Percentiles rank a stretch among this genome's conserved stretches.
phyloP scores from a whole-genome alignment of 1,140 invertebrate species.

The Diachasma alloeum region DNA sequence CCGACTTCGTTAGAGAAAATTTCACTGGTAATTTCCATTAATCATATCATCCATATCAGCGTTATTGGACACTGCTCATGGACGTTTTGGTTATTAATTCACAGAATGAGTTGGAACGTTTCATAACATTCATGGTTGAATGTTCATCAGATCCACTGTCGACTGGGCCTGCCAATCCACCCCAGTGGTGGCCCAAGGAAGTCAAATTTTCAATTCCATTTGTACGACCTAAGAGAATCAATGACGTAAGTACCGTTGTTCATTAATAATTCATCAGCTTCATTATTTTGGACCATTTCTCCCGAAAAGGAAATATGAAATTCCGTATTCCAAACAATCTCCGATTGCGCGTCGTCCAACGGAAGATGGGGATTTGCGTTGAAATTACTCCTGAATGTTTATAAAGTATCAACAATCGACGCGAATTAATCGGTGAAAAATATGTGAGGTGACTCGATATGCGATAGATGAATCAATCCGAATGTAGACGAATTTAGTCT shows the following conservation, averaged over 20 bases:
- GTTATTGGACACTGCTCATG: neutral
- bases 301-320: too few species aligned
- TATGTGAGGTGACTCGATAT: too few species aligned
- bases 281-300: neutral
- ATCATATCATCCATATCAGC: neutral
- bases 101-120: conserved; percentile 70
- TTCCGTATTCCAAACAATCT: too few species aligned
- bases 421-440: neutral
- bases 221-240: conserved; percentile 65
- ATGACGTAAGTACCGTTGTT: conserved; percentile 55
- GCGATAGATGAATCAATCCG: too few species aligned
- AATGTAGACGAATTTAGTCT: too few species aligned
- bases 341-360: too few species aligned
- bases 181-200: conserved; percentile 76
- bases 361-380: too few species aligned
- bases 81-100: conserved; percentile 30
- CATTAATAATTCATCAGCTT: neutral
- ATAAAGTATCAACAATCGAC: neutral
- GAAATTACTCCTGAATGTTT: neutral
- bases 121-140: conserved; percentile 78
- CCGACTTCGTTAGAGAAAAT: conserved; percentile 74
- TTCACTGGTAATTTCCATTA: conserved; percentile 55
- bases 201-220: conserved; percentile 72
- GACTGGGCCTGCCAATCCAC: conserved; percentile 67
- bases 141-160: conserved; percentile 75